phyloP scores from a whole-genome alignment of 2,888 invertebrate genomes.

The Drosophila diplacantha region DNA sequence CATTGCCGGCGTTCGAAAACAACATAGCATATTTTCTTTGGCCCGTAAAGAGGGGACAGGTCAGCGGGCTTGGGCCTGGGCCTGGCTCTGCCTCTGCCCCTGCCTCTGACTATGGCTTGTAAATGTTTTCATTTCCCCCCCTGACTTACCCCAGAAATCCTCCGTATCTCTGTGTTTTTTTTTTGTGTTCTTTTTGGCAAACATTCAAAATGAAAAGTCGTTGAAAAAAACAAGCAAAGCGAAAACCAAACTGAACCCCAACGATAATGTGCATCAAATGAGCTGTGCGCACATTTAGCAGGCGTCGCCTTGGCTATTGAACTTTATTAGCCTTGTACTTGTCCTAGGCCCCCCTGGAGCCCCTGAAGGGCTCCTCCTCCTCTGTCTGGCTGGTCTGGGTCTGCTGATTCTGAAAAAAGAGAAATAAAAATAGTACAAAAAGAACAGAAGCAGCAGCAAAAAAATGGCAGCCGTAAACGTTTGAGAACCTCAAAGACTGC shows the following conservation, averaged over 20 bases:
- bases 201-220: slow-evolving; percentile 51
- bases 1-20: slow-evolving; percentile 51
- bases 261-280: slow-evolving; percentile 72
- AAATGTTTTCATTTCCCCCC: slow-evolving; percentile 65
- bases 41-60: slow-evolving; percentile 38
- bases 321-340: slow-evolving; percentile 65
- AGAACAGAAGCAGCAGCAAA: slow-evolving; percentile 5
- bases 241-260: slow-evolving; percentile 44
- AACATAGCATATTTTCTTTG: slow-evolving; percentile 52
- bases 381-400: slow-evolving; percentile 38
- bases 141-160: slow-evolving; percentile 4
- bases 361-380: slow-evolving; percentile 2
- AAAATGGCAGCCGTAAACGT: slow-evolving; percentile 42
- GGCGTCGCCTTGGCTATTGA: slow-evolving; percentile 70
- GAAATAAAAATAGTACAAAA: slow-evolving; percentile 7
- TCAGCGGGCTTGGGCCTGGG: slow-evolving; percentile 10
- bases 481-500: slow-evolving; percentile 22
- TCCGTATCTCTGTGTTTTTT: slow-evolving; percentile 3
- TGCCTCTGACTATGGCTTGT: slow-evolving; percentile 36
- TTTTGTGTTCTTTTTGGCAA: slow-evolving; percentile 48
- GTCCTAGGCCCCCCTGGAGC: slow-evolving; percentile 6
- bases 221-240: slow-evolving; percentile 20
- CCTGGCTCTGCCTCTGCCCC: too few relatives aligned
- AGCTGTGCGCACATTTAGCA: slow-evolving; percentile 69
- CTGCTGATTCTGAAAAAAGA: slow-evolving; percentile 21